Conservation (phyloP, 2,888 invertebrate species). For the Spicauda simplicius region DNA sequence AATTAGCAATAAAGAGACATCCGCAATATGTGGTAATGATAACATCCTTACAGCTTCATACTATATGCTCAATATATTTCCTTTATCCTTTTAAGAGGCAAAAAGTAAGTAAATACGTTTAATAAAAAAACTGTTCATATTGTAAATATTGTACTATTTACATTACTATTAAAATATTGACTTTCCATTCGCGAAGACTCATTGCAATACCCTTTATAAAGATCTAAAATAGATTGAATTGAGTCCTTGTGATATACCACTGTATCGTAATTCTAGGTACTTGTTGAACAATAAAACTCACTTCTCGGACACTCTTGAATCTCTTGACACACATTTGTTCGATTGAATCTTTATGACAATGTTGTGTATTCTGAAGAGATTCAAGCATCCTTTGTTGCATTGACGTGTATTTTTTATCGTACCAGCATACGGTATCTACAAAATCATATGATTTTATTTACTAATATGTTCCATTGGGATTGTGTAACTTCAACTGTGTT, state of each 20-base stretch:
- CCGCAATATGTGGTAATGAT: background rate
- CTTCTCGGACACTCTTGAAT: conserved; percentile 57
- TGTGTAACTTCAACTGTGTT: too few relatives aligned
- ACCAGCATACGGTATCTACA: background rate
- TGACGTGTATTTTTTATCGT: conserved; percentile 12
- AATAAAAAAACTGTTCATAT: too few relatives aligned
- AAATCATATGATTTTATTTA: background rate
- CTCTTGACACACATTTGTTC: conserved; percentile 71
- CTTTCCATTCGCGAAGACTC: background rate
- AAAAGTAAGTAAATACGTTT: too few relatives aligned
- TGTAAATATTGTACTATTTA: background rate
- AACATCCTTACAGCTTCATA: background rate
- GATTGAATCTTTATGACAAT: conserved; percentile 27
- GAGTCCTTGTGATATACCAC: conserved; percentile 6
- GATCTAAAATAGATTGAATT: background rate
- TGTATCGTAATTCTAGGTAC: conserved; percentile 2
- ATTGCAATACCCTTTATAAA: background rate
- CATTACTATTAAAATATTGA: too few relatives aligned
- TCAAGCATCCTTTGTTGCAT: conserved; percentile 10
- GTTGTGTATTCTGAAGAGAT: conserved; percentile 14
- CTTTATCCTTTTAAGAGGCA: background rate
- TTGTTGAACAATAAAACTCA: conserved; percentile 71
- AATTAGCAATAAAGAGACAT: background rate
- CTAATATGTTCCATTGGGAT: background rate
- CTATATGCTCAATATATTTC: background rate